Evolutionary conservation across 2,113 vertebrate species (phyloP).

Genomic region (Gyps fulvus): DNA sequence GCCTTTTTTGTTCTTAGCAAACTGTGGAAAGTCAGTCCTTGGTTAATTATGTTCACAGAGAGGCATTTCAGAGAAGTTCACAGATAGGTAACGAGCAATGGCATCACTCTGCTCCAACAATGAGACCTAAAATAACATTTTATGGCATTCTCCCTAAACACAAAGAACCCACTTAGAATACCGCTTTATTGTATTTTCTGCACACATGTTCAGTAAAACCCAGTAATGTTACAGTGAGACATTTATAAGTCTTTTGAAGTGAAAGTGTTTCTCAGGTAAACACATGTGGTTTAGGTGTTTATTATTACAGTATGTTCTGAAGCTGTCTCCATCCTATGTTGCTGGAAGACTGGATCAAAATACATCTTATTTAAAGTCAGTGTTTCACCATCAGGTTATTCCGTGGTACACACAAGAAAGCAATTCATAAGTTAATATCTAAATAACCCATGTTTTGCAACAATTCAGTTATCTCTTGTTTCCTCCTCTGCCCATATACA

Average conservation of each 20-base stretch:
- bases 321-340: neutral
- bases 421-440: neutral
- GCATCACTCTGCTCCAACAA: neutral
- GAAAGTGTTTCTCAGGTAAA: constrained; percentile 6
- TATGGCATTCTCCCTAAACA: neutral
- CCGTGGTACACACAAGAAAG: neutral
- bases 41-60: neutral
- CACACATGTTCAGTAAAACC: neutral
- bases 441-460: neutral
- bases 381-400: neutral
- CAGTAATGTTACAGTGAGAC: neutral
- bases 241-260: neutral
- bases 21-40: neutral
- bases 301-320: neutral
- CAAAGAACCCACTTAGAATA: neutral
- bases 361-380: neutral
- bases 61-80: neutral
- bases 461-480: neutral
- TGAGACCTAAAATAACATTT: neutral
- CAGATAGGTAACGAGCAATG: neutral
- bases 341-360: neutral
- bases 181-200: neutral
- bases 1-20: neutral
- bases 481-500: neutral
- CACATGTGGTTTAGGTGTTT: neutral